Evolutionary conservation across 1,140 invertebrate genomes (phyloP).

Genomic region (Euschistus heros): DNA sequence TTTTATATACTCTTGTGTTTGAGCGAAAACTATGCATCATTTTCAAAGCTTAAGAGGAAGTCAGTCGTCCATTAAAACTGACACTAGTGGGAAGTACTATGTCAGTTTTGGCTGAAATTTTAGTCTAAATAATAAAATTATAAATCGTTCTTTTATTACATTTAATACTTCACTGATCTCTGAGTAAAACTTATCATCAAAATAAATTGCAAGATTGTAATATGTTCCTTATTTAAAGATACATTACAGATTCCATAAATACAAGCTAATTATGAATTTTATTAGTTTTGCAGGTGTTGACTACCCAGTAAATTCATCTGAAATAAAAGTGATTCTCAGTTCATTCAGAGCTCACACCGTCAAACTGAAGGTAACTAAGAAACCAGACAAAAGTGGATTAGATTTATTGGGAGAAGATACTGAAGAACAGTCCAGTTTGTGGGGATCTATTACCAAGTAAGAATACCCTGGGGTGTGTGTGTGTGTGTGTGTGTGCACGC

Average conservation of each 20-base stretch:
- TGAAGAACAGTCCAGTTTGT: conserved; percentile 60
- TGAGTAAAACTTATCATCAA: too few relatives aligned
- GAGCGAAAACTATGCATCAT: too few relatives aligned
- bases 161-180: neutral
- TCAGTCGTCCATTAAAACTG: too few relatives aligned
- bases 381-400: conserved; percentile 70
- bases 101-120: too few relatives aligned
- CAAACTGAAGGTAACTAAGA: conserved; percentile 82
- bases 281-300: conserved; percentile 63
- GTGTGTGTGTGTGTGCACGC: too few relatives aligned
- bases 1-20: too few relatives aligned
- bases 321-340: conserved; percentile 76
- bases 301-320: conserved; percentile 49
- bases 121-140: neutral
- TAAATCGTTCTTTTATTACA: neutral
- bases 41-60: too few relatives aligned
- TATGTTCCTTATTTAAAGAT: neutral
- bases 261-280: too few relatives aligned
- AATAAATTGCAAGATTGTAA: neutral
- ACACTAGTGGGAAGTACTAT: too few relatives aligned
- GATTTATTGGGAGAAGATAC: conserved; percentile 77
- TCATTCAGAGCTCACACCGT: conserved; percentile 83
- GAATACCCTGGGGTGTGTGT: too few relatives aligned
- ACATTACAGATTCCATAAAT: too few relatives aligned
- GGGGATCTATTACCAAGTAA: conserved; percentile 89